Base-by-base conservation (phyloP, 2,113 vertebrate species). In the Thalassoma bifasciatum region DNA sequence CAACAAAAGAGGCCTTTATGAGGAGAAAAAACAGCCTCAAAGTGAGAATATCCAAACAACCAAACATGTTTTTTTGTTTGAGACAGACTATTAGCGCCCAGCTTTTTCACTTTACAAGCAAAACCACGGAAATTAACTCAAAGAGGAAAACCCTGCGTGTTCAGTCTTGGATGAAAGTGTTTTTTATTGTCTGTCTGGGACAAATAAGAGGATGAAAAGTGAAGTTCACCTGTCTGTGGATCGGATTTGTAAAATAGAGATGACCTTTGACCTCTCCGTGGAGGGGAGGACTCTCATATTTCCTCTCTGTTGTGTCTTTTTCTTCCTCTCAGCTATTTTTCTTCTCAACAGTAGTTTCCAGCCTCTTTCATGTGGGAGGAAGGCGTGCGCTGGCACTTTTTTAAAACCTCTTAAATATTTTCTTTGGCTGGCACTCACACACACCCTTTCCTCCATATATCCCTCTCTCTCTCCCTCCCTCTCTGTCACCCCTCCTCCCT, bases 381-480 rank as follows among this genome's bases (percentile, higher is more conserved):
- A 83, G 74, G 83, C 77, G 59, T 75, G 61, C 1, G 23, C 52
- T 68, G 66, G 23, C 19, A 10, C 69, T 68, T 72, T 87, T 82
- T 70, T 61, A 68, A 80, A 70, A 50, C 57, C 83, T 76, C 72
- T 82, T 84, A 77, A 88, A 83, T 88, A 79, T 91, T 90, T 90
- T 85, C 76, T 79, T 83, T 89, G 77, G 88, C 83, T 83, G 72
- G 51, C 47, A 61, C 30, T 4, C 21, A 58, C 66, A 38, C 44
- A 61, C 44, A 58, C 52, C 26, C 67, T 2, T 8, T 19, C 47
- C 17, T 8, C 10, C 5, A 10, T 24, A 56, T 12, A 38, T 23
- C 69, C 34, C 24, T 24, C 23, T 23, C 19, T 19, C 22, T n/a
- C 22, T 19, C 24, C 17, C n/a, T 22, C 12, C 2, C 30, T 17